Percentiles rank a stretch among this genome's conserved stretches.
phyloP scores from a whole-genome alignment of 2,888 invertebrate genomes.

The Kuschelorhynchus macadamiae region DNA sequence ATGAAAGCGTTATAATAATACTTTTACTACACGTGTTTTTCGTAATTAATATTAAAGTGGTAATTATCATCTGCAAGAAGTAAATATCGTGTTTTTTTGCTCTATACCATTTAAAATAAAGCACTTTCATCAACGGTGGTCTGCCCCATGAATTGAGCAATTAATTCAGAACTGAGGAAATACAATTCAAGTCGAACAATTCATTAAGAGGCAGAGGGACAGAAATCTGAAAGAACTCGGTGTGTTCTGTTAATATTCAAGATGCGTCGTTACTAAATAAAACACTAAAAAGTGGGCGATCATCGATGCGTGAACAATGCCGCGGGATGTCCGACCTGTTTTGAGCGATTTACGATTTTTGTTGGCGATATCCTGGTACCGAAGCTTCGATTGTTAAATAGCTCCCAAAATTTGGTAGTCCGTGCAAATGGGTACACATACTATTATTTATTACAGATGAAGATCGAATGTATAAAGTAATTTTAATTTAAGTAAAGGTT shows the following conservation, averaged over 20 bases:
- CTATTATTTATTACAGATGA: too few relatives aligned
- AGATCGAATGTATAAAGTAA: too few relatives aligned
- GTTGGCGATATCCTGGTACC: slow-evolving; percentile 62
- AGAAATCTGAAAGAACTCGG: slow-evolving; percentile 38
- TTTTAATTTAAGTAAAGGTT: too few relatives aligned
- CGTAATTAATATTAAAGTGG: too few relatives aligned
- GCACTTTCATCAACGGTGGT: slow-evolving; percentile 45
- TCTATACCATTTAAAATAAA: slow-evolving; percentile 29
- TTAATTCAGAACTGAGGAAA: slow-evolving; percentile 48
- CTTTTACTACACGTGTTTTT: too few relatives aligned
- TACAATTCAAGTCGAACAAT: slow-evolving; percentile 43
- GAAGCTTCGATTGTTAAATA: not conserved
- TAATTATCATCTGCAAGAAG: too few relatives aligned
- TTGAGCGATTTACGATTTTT: slow-evolving; percentile 63
- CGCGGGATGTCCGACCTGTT: slow-evolving; percentile 60
- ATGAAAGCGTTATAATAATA: too few relatives aligned
- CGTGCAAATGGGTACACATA: too few relatives aligned
- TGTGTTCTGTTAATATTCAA: slow-evolving; percentile 53
- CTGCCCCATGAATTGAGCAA: slow-evolving; percentile 48
- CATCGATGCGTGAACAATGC: slow-evolving; percentile 62
- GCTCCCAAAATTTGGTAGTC: too few relatives aligned
- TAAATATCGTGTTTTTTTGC: slow-evolving; percentile 1
- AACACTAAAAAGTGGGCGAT: slow-evolving; percentile 61
- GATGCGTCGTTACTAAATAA: slow-evolving; percentile 55
- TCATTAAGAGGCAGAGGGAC: slow-evolving; percentile 43